phyloP scores from a whole-genome alignment of 2,113 vertebrate genomes.

The Esox niger region DNA sequence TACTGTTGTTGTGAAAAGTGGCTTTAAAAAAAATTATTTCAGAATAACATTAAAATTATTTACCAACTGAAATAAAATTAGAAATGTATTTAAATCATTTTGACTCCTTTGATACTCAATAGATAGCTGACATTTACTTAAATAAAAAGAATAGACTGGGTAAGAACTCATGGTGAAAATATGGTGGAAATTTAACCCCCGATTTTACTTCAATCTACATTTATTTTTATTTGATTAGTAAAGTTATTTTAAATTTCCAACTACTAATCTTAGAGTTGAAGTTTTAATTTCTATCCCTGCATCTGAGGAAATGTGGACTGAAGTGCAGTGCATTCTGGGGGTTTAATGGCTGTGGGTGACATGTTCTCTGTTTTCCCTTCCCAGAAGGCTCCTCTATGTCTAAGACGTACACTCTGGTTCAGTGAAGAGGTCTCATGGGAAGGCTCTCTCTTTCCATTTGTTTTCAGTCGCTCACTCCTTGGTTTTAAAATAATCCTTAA shows the following conservation, averaged over 20 bases:
- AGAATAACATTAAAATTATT: too few species aligned
- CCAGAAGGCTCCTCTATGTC: conserved; percentile 49
- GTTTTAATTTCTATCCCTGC: conserved; percentile 64
- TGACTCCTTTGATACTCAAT: too few species aligned
- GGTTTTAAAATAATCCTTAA: too few species aligned
- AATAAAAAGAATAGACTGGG: too few species aligned
- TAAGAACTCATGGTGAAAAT: too few species aligned
- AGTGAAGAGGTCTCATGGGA: conserved; percentile 43
- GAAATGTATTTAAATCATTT: too few species aligned
- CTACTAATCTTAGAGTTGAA: conserved; percentile 63
- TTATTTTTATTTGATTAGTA: conserved; percentile 77
- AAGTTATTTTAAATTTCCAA: conserved; percentile 74
- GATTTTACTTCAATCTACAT: conserved; percentile 64
- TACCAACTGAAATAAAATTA: too few species aligned
- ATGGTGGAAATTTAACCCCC: conserved; percentile 11
- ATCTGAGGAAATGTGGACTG: conserved; percentile 62
- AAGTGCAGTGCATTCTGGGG: conserved; percentile 51
- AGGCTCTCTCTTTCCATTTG: conserved; percentile 38
- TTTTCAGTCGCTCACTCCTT: conserved; percentile 7
- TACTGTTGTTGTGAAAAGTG: too few species aligned
- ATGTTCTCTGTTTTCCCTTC: conserved; percentile 53
- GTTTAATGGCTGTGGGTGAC: conserved; percentile 55
- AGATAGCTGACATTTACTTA: too few species aligned
- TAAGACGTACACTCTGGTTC: conserved; percentile 50
- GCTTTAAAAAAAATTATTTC: too few species aligned